Evolutionary conservation across 2,113 vertebrate species (phyloP).

Genomic region (Cynopterus brachyotis): DNA sequence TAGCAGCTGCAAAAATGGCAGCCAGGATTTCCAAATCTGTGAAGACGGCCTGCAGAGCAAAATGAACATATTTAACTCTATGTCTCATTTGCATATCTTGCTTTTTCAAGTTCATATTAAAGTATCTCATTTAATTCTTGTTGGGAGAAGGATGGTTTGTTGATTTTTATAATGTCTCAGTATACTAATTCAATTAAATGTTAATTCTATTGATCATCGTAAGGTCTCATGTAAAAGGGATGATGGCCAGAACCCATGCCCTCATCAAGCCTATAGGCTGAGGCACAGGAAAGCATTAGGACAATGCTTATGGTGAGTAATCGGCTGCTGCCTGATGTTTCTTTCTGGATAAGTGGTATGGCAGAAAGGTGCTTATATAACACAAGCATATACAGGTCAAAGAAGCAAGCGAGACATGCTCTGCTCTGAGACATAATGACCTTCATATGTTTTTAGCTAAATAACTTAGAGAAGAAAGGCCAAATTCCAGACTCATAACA

Average conservation of each 20-base stretch:
- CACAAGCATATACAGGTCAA: background rate
- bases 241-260: background rate
- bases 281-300: background rate
- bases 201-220: background rate
- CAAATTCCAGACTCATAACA: background rate
- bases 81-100: background rate
- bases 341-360: background rate
- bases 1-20: constrained; percentile 97
- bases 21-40: constrained; percentile 98
- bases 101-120: background rate
- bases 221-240: background rate
- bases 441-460: background rate
- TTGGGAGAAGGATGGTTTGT: background rate
- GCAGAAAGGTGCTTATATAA: background rate
- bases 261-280: background rate
- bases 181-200: background rate
- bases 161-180: background rate
- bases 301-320: background rate
- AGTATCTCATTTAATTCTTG: background rate
- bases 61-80: background rate
- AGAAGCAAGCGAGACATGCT: background rate
- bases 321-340: background rate
- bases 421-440: background rate
- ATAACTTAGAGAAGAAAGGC: background rate
- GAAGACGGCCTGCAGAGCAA: constrained; percentile 92